Conservation (phyloP, 92 coral and sea anemone genomes). For the Zoanthus sansibaricus region DNA sequence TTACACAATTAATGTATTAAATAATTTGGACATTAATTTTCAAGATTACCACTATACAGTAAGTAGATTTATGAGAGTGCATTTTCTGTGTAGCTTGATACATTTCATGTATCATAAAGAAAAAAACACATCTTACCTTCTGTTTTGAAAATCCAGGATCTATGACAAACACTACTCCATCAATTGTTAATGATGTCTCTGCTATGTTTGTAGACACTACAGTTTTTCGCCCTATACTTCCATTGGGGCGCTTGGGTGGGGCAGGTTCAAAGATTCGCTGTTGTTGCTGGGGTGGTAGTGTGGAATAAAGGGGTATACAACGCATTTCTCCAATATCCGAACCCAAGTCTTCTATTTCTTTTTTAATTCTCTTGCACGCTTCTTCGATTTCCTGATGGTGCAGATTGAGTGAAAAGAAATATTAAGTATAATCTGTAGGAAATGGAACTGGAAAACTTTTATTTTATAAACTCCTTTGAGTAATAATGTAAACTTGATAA, state of each 20-base stretch:
- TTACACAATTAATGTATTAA: no score
- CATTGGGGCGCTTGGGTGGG: slow-evolving; percentile 92
- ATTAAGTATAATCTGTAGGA: no score
- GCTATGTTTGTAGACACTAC: slow-evolving; percentile 98
- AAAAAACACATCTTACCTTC: slow-evolving; percentile 54
- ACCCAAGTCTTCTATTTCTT: slow-evolving; percentile 91
- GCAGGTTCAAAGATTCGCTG: slow-evolving; percentile 97
- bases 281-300: slow-evolving; percentile 93
- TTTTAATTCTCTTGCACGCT: slow-evolving; percentile 95
- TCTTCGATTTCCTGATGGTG: slow-evolving; percentile 92
- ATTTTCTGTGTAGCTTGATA: no score
- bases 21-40: no score
- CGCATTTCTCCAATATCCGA: slow-evolving; percentile 94
- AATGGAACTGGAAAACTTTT: no score
- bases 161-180: slow-evolving; percentile 99
- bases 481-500: no score
- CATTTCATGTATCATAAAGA: no score
- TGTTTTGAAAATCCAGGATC: slow-evolving; percentile 99
- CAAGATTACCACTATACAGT: no score
- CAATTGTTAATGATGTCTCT: slow-evolving; percentile 96
- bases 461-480: no score
- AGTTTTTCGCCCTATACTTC: slow-evolving; percentile 96
- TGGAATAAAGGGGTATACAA: slow-evolving; percentile 94
- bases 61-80: no score
- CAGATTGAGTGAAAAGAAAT: not conserved